Evolutionary conservation across 2,113 vertebrate genomes (phyloP), one percentile per base, ranked within the genome.

Genomic region (Eudyptes chrysolophus): DNA sequence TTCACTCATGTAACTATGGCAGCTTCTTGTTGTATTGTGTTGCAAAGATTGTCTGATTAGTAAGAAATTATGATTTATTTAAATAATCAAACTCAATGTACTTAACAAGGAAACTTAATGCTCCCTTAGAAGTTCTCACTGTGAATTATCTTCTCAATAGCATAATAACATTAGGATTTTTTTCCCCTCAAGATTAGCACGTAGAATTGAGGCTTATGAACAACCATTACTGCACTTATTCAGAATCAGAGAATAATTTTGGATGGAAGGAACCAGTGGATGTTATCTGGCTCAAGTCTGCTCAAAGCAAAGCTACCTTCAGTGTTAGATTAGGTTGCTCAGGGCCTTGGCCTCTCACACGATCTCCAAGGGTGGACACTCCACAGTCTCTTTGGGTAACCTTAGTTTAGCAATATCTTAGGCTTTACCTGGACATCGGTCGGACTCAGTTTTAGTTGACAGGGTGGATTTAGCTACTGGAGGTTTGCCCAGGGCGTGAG

Each of bases 1-100:
- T 96, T 91, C 97, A 96, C 89, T 94, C 44, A 5, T 90, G 96
- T 97, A 95, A 72, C 97, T 94, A 60, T 89, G 92, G 78, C 88
- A 97, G 88, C 96, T 46, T 94, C 60, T 94, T 92, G 68, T 91
- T 96, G 44, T 70, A 58, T 93, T 76, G 58, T 88, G 80, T 38
- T 85, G 81, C 92, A 95, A 72, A 89, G 96, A 90, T 70, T 82
- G 72, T 57, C 81, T 96, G 95, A 95, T 97, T 87, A 93, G 69
- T 87, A 69, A 93, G 54, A 91, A 94, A 72, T 87, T 84, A 79
- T 26, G 74, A 96, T 95, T 94, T 89, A 94, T 88, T 97, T 93
- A 82, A 95, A 91, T 90, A 91, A 95, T 87, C 46, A 86, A 75
- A 68, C 66, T 96, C 52, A 49, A 5, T 57, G 34, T 93, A 69